Conservation (phyloP, 1,140 invertebrate genomes). For the roundworm (Caenorhabditis elegans) region DNA sequence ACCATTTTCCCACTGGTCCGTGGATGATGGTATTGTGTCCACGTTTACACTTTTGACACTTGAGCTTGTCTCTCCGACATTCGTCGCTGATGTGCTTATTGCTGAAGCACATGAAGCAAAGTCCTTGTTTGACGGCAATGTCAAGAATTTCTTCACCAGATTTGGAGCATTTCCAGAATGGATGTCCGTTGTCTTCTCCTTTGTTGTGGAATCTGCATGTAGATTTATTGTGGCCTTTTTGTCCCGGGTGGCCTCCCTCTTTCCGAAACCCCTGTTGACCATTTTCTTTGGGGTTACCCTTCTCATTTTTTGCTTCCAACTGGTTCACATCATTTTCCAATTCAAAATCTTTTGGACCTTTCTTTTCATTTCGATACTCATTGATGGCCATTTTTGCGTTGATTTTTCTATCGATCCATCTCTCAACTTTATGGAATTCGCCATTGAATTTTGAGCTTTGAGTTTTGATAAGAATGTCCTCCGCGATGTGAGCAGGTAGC, state of each 20-base stretch:
- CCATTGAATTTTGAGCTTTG: neutral
- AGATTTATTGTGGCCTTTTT: too few species aligned
- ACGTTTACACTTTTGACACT: neutral
- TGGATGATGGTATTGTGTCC: neutral
- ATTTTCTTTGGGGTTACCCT: neutral
- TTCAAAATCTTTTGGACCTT: neutral
- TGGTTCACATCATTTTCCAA: neutral
- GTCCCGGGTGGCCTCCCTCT: too few species aligned
- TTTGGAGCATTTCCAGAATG: neutral
- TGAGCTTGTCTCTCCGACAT: neutral
- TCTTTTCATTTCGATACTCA: neutral
- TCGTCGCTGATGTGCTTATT: neutral
- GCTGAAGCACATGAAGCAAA: neutral
- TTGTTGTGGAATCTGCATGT: too few species aligned
- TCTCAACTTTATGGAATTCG: neutral
- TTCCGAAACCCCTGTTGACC: neutral
- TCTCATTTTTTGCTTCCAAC: neutral
- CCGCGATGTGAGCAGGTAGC: neutral
- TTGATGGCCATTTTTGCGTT: neutral
- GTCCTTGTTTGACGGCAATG: neutral
- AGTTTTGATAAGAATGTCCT: neutral
- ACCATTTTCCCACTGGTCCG: neutral
- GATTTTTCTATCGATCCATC: neutral
- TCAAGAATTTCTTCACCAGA: neutral
- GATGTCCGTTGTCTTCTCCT: neutral